A percentile compares a stretch with the other conserved stretches of the same genome.
These are phyloP conservation scores for Blera fallax DNA, from an alignment of 2,888 invertebrate species.

Conservation along the genomic window DNA sequence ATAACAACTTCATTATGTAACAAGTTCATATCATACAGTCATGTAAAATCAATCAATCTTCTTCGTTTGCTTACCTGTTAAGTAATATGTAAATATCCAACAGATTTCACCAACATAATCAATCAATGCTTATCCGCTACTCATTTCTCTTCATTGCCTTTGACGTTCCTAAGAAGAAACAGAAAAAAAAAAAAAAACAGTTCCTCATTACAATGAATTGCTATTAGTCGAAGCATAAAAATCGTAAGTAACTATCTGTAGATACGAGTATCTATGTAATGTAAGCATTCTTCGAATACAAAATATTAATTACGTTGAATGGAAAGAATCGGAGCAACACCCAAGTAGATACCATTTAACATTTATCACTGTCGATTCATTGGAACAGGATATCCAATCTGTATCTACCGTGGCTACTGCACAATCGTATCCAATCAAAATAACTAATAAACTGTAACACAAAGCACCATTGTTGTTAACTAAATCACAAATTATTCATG, in stretches of 20 bases:
- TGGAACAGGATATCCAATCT: neutral
- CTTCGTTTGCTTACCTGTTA: slow-evolving; percentile 58
- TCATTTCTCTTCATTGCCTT: slow-evolving; percentile 61
- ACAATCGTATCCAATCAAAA: slow-evolving; percentile 19
- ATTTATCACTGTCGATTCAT: slow-evolving; percentile 7
- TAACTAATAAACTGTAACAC: slow-evolving; percentile 10
- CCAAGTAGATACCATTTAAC: neutral
- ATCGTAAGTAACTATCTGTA: neutral
- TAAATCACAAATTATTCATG: neutral
- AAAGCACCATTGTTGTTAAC: slow-evolving; percentile 4
- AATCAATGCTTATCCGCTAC: slow-evolving; percentile 58
- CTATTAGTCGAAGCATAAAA: slow-evolving; percentile 10
- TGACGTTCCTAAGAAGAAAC: slow-evolving; percentile 42
- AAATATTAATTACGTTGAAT: slow-evolving; percentile 23
- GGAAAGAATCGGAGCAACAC: neutral
- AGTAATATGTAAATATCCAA: slow-evolving; percentile 68
- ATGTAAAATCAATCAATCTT: slow-evolving; percentile 40
- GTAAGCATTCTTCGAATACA: neutral
- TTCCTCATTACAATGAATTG: slow-evolving; percentile 8
- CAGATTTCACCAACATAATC: slow-evolving; percentile 65
- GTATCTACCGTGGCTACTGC: neutral
- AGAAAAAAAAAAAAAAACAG: neutral
- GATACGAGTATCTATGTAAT: too few species aligned
- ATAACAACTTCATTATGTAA: neutral
- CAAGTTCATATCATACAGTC: slow-evolving; percentile 6